Percentiles rank a stretch among this genome's conserved stretches.
phyloP scores from a whole-genome alignment of 2,797 vertebrate genomes.

The Platalea minor region DNA sequence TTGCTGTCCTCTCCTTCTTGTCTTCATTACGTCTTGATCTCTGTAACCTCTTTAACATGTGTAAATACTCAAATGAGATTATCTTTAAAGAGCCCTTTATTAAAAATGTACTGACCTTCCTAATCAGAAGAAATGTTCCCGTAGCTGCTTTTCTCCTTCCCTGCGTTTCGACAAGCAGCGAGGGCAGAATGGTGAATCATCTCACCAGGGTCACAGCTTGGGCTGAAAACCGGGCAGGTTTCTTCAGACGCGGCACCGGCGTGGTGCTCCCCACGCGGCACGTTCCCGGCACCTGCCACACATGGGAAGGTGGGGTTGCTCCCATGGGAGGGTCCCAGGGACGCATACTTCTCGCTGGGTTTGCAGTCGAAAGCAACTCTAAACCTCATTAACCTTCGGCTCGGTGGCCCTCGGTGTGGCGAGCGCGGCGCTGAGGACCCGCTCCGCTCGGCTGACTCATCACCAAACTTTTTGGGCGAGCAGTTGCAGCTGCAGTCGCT shows the following conservation, averaged over 20 bases:
- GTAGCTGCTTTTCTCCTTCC: background rate
- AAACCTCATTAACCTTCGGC: background rate
- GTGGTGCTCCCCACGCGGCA: background rate
- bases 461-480: background rate
- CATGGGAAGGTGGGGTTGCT: background rate
- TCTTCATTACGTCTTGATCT: conserved; percentile 3
- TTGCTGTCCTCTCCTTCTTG: background rate
- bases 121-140: conserved; percentile 18
- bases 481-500: accelerated
- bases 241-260: accelerated
- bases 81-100: conserved; percentile 48
- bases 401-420: accelerated
- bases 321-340: background rate
- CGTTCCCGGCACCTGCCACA: accelerated
- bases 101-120: conserved; percentile 6
- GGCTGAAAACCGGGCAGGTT: background rate
- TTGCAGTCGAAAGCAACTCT: background rate
- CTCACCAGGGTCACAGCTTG: background rate
- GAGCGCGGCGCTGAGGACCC: background rate
- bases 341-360: background rate
- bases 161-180: background rate
- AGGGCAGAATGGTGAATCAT: background rate
- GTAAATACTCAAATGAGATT: conserved; percentile 21
- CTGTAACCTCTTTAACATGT: conserved; percentile 10
- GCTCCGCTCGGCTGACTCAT: background rate